These are phyloP conservation scores for Drosophila bocki DNA, from an alignment of 1,140 invertebrate species.

Conservation along the genomic window DNA sequence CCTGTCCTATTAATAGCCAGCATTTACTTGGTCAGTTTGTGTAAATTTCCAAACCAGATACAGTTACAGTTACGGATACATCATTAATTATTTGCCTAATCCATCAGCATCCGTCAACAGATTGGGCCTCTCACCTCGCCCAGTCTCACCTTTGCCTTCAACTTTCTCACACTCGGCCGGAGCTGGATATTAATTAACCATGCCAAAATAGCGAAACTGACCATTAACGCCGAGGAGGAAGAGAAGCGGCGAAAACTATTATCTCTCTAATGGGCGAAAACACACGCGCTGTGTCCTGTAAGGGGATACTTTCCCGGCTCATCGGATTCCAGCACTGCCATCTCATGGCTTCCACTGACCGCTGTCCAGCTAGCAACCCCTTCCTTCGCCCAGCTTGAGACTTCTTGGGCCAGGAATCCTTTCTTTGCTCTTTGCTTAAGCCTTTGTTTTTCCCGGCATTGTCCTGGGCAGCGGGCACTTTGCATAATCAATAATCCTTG, in stretches of 20 bases:
- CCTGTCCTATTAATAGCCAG: slow-evolving; percentile 33
- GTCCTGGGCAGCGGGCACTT: slow-evolving; percentile 73
- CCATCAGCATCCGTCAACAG: slow-evolving; percentile 78
- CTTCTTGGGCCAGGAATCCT: slow-evolving; percentile 22
- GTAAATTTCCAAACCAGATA: slow-evolving; percentile 44
- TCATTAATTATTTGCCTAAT: slow-evolving; percentile 82
- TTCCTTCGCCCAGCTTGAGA: slow-evolving; percentile 56
- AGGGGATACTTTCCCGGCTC: slow-evolving; percentile 71
- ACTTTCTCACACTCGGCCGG: slow-evolving; percentile 75
- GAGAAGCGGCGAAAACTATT: slow-evolving; percentile 69
- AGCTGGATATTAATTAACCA: slow-evolving; percentile 79
- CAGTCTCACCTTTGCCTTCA: slow-evolving; percentile 51
- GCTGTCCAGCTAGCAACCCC: slow-evolving; percentile 70
- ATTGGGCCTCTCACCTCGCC: slow-evolving; percentile 50
- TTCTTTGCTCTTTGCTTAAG: slow-evolving; percentile 73
- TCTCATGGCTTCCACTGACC: slow-evolving; percentile 56
- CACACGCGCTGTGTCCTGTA: slow-evolving; percentile 77
- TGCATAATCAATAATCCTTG: slow-evolving; percentile 85
- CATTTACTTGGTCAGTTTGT: slow-evolving; percentile 66
- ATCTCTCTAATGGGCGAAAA: slow-evolving; percentile 84
- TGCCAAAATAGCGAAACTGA: slow-evolving; percentile 82
- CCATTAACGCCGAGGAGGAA: slow-evolving; percentile 65
- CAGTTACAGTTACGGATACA: slow-evolving; percentile 24
- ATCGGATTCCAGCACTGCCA: slow-evolving; percentile 51
- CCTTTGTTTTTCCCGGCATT: slow-evolving; percentile 78